phyloP scores from a whole-genome alignment of 2,888 invertebrate genomes.

The Chydorus sphaericus region DNA sequence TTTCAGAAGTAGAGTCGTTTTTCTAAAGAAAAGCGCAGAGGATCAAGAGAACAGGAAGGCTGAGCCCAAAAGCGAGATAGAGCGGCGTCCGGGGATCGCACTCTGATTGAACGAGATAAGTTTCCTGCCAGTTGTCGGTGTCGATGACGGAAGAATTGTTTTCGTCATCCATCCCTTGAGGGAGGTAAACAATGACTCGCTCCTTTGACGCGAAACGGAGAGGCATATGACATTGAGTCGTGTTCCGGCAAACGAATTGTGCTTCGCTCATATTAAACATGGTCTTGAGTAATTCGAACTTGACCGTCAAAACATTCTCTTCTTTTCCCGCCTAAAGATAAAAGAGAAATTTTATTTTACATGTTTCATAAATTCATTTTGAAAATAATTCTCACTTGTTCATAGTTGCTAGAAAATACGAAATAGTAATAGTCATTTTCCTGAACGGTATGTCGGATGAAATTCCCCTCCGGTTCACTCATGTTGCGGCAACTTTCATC shows the following conservation, averaged over 20 bases:
- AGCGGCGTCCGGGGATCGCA: conserved; percentile 57
- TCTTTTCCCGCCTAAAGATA: conserved; percentile 42
- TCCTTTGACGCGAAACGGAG: conserved; percentile 53
- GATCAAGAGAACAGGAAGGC: conserved; percentile 52
- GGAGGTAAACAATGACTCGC: conserved; percentile 42
- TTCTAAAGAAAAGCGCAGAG: conserved; percentile 44
- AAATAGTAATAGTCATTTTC: conserved; percentile 66
- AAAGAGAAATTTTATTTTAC: too few species aligned
- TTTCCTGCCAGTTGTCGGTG: conserved; percentile 43
- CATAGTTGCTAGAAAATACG: conserved; percentile 55
- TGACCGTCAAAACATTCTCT: conserved; percentile 49
- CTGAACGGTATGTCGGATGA: conserved; percentile 41
- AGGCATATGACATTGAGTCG: conserved; percentile 46
- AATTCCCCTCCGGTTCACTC: conserved; percentile 15
- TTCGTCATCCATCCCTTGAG: conserved; percentile 23
- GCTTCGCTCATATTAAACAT: conserved; percentile 49
- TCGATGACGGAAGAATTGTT: neutral
- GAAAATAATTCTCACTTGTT: neutral
- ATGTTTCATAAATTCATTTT: too few species aligned
- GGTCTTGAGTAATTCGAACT: conserved; percentile 52
- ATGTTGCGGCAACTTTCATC: conserved; percentile 37
- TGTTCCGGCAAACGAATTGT: conserved; percentile 45
- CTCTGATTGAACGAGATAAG: conserved; percentile 53
- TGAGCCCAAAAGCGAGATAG: conserved; percentile 49
- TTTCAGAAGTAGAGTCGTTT: too few species aligned